phyloP scores from a whole-genome alignment of 2,113 vertebrate species.

The Columba livia region DNA sequence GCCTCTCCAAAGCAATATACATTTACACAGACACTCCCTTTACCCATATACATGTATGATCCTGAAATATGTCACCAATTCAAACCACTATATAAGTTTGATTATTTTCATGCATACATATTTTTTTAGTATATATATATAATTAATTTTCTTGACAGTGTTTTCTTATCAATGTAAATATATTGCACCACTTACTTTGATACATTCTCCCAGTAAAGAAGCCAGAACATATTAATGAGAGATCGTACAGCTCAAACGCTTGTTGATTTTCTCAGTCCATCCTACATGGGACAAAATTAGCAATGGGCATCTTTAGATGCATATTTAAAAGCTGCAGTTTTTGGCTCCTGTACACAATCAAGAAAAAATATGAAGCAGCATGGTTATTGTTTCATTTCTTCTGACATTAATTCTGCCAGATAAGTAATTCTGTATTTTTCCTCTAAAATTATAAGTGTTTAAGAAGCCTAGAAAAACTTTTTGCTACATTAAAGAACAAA shows the following conservation, averaged over 20 bases:
- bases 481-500: background rate
- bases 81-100: background rate
- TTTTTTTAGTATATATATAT: background rate
- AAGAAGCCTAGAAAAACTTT: background rate
- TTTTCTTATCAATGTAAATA: slow-evolving; percentile 13
- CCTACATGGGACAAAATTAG: slow-evolving; percentile 23
- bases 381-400: background rate
- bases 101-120: background rate
- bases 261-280: slow-evolving; percentile 14
- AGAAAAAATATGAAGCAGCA: background rate
- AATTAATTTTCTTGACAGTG: background rate
- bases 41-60: background rate
- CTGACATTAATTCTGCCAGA: background rate
- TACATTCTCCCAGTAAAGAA: background rate
- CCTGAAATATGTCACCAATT: background rate
- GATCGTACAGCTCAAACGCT: background rate
- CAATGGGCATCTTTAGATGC: slow-evolving; percentile 5
- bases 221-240: background rate
- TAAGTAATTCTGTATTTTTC: background rate
- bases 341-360: background rate
- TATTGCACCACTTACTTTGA: background rate
- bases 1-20: background rate
- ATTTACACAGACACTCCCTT: background rate
- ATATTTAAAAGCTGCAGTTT: slow-evolving; percentile 19
- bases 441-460: background rate